Evolutionary conservation across 2,113 vertebrate species (phyloP).

Genomic region (Rhinoderma darwinii): DNA sequence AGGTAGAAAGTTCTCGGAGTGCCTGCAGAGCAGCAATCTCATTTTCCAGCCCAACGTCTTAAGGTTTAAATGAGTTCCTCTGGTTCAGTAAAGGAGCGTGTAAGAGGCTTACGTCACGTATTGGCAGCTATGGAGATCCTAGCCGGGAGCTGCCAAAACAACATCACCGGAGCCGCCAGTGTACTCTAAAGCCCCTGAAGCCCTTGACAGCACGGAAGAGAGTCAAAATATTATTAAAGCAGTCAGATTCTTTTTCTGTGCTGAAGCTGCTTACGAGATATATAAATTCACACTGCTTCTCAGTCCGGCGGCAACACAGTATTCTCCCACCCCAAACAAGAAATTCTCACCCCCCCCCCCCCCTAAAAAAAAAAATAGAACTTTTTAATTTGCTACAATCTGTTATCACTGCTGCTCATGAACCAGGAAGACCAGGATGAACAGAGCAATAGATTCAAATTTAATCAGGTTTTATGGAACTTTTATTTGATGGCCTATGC

Average conservation of each 20-base stretch:
- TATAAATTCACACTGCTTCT: background rate
- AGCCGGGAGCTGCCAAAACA: conserved; percentile 39
- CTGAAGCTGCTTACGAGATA: background rate
- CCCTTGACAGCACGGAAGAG: background rate
- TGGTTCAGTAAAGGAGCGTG: conserved; percentile 41
- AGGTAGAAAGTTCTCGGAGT: background rate
- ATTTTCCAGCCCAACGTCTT: conserved; percentile 1
- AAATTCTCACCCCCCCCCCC: background rate
- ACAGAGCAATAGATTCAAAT: background rate
- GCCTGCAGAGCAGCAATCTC: conserved; percentile 21
- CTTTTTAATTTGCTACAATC: background rate
- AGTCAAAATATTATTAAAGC: conserved; percentile 15
- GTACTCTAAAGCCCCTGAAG: conserved; percentile 20
- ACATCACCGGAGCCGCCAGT: conserved; percentile 17
- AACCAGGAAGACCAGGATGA: background rate
- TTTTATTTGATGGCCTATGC: no score
- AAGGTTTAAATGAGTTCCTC: conserved; percentile 41
- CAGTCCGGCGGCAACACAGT: no score
- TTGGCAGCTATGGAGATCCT: conserved; percentile 23
- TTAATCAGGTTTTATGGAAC: no score
- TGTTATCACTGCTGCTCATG: background rate
- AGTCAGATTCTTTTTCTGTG: background rate
- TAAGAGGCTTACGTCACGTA: conserved; percentile 48
- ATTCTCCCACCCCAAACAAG: no score
- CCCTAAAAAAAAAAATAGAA: background rate